phyloP scores from a whole-genome alignment of 2,888 invertebrate genomes.

The Cerastis leucographa region DNA sequence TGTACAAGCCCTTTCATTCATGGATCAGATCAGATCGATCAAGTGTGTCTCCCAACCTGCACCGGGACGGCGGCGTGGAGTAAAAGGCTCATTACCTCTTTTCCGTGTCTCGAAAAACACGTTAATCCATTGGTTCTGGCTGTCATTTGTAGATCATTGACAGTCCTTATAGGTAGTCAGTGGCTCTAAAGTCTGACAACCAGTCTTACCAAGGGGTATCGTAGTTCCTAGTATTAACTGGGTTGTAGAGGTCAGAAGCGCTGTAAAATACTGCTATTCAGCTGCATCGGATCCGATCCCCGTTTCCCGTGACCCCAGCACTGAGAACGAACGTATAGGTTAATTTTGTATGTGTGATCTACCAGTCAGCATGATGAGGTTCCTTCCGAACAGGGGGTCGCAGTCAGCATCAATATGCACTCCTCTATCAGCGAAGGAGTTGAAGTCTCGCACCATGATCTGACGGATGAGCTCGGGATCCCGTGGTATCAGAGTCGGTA shows the following conservation, averaged over 20 bases:
- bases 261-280: not conserved
- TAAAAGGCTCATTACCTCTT: too few relatives aligned
- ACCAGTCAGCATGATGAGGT: conserved; percentile 80
- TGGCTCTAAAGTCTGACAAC: not conserved
- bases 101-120: too few relatives aligned
- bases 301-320: not conserved
- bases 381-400: conserved; percentile 78
- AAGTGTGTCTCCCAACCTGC: too few relatives aligned
- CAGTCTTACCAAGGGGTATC: not conserved
- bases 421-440: conserved; percentile 77
- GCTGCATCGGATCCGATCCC: not conserved
- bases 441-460: conserved; percentile 79
- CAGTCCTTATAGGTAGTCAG: not conserved
- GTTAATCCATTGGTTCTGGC: not conserved
- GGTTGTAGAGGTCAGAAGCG: not conserved
- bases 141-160: not conserved
- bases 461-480: conserved; percentile 80
- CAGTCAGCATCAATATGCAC: conserved; percentile 77
- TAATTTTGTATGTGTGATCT: conserved; percentile 3
- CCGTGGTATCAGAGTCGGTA: conserved; percentile 78
- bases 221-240: not conserved
- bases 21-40: too few relatives aligned
- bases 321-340: not conserved
- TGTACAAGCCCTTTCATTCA: too few relatives aligned
- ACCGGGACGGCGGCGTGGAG: too few relatives aligned